phyloP scores from a whole-genome alignment of 2,113 vertebrate species.

The human (Homo sapiens) region GRCh38 chr18:35121501-35122000 shows the following conservation, averaged over 20 bases:
- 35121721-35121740: neutral
- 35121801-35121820: neutral
- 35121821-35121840: neutral
- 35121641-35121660: neutral
- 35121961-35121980: neutral
- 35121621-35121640: constrained; percentile 23
- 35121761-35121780: neutral
- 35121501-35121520: constrained; percentile 51
- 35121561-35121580: constrained; percentile 67
- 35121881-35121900: neutral
- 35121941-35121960: neutral
- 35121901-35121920: neutral
- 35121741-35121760: neutral
- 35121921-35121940: neutral
- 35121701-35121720: neutral
- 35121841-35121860: neutral
- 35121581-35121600: constrained; percentile 27
- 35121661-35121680: constrained; percentile 29
- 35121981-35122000: neutral
- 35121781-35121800: neutral
- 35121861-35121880: neutral
- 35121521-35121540: neutral
- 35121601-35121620: constrained; percentile 56
- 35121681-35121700: constrained; percentile 12
- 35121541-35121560: constrained; percentile 35